Percentiles rank a stretch among this genome's conserved stretches.
Conservation (phyloP, 2,113 vertebrate species). For the mouse (Mus musculus) region DNA sequence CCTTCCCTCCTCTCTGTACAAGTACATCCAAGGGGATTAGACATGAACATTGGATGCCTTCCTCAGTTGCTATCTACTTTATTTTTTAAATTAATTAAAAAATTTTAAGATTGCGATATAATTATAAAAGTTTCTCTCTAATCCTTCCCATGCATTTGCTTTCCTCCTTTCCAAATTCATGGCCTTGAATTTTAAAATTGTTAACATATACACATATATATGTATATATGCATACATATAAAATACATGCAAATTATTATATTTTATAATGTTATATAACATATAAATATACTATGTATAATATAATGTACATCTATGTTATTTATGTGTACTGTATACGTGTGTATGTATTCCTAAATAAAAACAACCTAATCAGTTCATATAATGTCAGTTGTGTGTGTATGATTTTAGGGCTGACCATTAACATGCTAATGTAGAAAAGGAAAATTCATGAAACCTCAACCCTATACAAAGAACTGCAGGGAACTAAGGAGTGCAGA, state of each 20-base stretch:
- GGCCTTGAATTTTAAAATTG: neutral
- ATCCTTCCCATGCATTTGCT: neutral
- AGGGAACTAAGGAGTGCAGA: neutral
- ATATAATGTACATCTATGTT: neutral
- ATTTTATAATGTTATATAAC: too few species aligned
- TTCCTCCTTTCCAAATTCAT: neutral
- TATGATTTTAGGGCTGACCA: neutral
- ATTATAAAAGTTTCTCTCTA: neutral
- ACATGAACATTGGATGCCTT: neutral
- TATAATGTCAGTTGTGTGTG: neutral
- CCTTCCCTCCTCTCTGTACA: too few species aligned
- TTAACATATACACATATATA: neutral
- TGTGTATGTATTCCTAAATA: neutral
- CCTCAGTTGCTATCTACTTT: neutral
- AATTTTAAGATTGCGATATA: neutral
- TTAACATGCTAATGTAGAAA: neutral
- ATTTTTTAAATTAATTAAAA: neutral
- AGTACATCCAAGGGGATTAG: neutral
- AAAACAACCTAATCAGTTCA: neutral
- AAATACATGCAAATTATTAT: neutral
- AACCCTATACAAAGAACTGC: neutral
- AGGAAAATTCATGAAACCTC: neutral
- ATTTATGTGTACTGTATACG: neutral
- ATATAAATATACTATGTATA: too few species aligned
- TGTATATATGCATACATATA: neutral